These are phyloP conservation scores for Pyrrhosoma nymphula DNA, from an alignment of 2,888 invertebrate species.

Conservation along the genomic window DNA sequence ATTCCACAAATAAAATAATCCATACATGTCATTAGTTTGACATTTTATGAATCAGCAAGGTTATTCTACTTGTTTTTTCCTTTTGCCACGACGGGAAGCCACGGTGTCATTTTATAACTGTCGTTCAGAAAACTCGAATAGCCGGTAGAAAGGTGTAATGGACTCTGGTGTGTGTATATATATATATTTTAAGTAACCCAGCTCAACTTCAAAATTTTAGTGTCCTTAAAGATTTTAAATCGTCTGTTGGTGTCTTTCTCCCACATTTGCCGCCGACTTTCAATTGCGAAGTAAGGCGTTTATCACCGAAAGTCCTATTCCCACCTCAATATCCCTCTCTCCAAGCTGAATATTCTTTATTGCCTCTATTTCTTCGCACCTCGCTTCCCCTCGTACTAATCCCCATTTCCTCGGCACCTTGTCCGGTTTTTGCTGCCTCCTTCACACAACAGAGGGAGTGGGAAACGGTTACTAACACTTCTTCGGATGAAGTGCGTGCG, in stretches of 20 bases:
- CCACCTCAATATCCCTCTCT: not conserved
- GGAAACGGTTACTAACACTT: not conserved
- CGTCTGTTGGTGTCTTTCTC: not conserved
- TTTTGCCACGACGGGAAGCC: conserved; percentile 4
- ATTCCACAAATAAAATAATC: not conserved
- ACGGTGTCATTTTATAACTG: conserved; percentile 22
- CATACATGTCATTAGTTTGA: not conserved
- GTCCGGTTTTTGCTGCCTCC: not conserved
- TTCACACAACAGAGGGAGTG: not conserved
- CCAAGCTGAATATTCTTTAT: conserved; percentile 28
- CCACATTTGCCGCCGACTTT: not conserved
- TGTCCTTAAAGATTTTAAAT: conserved; percentile 23
- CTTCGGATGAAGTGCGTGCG: not conserved
- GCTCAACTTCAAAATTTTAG: conserved; percentile 10
- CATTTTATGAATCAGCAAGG: conserved; percentile 14
- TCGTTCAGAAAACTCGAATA: conserved; percentile 13
- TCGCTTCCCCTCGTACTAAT: not conserved
- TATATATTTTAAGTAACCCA: not conserved
- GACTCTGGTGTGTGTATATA: not conserved
- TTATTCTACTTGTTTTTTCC: not conserved
- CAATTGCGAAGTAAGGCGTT: conserved; percentile 39
- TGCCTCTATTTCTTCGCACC: conserved; percentile 27
- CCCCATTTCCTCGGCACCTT: not conserved
- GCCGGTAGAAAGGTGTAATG: not conserved
- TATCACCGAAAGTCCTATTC: not conserved